A percentile compares a stretch with the other conserved stretches of the same genome.
Conservation (phyloP, 2,797 vertebrate genomes). For the Spondyliosoma cantharus region DNA sequence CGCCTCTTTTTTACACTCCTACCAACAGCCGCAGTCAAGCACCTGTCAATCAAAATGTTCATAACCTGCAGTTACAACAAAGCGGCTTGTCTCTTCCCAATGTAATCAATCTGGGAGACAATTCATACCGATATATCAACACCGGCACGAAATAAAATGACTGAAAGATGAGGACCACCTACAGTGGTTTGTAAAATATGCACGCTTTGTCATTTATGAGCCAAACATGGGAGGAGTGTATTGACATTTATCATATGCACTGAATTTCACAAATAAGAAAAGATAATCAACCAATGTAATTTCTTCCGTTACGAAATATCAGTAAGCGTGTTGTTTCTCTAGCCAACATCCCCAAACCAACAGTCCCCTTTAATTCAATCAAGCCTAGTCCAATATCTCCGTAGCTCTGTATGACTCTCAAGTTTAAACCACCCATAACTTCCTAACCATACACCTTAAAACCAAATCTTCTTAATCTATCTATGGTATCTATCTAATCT, state of each 20-base stretch:
- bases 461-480: background rate
- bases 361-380: no score
- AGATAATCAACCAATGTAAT: constrained; percentile 1
- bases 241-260: background rate
- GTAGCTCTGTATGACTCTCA: no score
- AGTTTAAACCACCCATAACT: no score
- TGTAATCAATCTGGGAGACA: constrained; percentile 46
- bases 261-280: background rate
- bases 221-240: background rate
- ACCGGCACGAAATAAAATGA: constrained; percentile 5
- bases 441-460: background rate
- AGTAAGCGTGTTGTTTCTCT: background rate
- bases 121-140: constrained; percentile 20
- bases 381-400: no score
- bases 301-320: background rate
- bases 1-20: constrained; percentile 60
- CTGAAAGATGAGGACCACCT: background rate
- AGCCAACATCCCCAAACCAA: background rate
- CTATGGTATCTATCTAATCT: no score
- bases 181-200: background rate
- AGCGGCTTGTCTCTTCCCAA: constrained; percentile 15
- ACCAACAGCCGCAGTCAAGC: constrained; percentile 71
- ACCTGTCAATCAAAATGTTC: constrained; percentile 73
- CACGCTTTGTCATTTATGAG: constrained; percentile 13
- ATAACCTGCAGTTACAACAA: constrained; percentile 59